phyloP scores from a whole-genome alignment of 2,797 vertebrate genomes.

The Pangasius macronema region DNA sequence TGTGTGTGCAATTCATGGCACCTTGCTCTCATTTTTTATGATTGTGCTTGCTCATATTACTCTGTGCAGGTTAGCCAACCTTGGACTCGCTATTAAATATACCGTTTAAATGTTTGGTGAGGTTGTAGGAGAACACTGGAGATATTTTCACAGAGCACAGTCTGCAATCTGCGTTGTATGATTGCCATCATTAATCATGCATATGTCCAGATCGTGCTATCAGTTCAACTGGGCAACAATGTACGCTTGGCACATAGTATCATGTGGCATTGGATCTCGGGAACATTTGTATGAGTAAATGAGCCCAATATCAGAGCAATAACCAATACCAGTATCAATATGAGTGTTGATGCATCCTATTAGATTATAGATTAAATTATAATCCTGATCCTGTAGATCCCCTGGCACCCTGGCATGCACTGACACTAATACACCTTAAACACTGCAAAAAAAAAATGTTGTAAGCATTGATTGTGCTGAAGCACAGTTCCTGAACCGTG shows the following conservation, averaged over 20 bases:
- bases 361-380: neutral
- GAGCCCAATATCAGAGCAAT: neutral
- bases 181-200: neutral
- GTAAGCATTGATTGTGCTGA: neutral
- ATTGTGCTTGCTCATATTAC: neutral
- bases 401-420: neutral
- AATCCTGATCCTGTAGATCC: neutral
- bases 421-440: neutral
- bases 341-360: neutral
- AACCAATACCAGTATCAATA: neutral
- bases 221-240: neutral
- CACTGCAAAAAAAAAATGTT: neutral
- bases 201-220: neutral
- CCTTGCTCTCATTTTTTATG: neutral
- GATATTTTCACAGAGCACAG: neutral
- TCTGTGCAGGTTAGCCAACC: neutral
- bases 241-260: neutral
- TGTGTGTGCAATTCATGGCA: neutral
- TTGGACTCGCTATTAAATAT: neutral
- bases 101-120: neutral
- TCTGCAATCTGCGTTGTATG: no score
- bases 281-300: neutral
- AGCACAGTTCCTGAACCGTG: neutral
- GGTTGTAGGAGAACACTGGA: neutral
- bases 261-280: neutral